Evolutionary conservation across 2,113 vertebrate genomes (phyloP).

Genomic region (Peromyscus californicus): DNA sequence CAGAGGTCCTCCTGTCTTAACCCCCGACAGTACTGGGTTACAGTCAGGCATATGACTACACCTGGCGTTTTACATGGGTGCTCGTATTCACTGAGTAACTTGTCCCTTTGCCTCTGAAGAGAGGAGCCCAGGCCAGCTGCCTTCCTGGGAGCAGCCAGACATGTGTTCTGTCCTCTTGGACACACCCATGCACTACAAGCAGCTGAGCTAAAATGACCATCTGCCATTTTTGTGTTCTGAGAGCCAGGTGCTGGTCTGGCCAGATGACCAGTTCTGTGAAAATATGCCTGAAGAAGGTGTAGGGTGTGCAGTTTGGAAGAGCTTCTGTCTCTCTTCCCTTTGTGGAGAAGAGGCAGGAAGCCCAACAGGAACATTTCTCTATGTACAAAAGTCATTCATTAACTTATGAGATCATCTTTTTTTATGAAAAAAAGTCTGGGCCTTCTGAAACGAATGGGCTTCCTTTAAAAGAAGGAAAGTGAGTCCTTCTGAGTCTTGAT

Average conservation of each 20-base stretch:
- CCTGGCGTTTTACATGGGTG: neutral
- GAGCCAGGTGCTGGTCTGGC: constrained; percentile 31
- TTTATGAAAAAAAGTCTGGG: neutral
- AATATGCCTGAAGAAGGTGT: neutral
- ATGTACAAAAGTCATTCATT: neutral
- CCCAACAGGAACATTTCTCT: neutral
- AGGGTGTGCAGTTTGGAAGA: neutral
- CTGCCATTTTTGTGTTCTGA: neutral
- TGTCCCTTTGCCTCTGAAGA: neutral
- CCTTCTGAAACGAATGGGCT: neutral
- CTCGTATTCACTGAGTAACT: neutral
- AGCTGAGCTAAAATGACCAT: constrained; percentile 55
- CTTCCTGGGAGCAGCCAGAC: neutral
- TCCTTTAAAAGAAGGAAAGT: neutral
- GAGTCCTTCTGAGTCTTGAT: neutral
- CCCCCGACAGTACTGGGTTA: neutral
- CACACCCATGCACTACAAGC: neutral
- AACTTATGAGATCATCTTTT: neutral
- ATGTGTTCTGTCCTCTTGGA: neutral
- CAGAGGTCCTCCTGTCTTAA: neutral
- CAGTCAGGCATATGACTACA: neutral
- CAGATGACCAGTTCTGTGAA: neutral
- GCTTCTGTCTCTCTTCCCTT: neutral
- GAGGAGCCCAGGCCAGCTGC: neutral
- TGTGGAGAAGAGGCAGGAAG: neutral